Evolutionary conservation across 2,113 vertebrate genomes (phyloP).

Genomic region (Clarias gariepinus): DNA sequence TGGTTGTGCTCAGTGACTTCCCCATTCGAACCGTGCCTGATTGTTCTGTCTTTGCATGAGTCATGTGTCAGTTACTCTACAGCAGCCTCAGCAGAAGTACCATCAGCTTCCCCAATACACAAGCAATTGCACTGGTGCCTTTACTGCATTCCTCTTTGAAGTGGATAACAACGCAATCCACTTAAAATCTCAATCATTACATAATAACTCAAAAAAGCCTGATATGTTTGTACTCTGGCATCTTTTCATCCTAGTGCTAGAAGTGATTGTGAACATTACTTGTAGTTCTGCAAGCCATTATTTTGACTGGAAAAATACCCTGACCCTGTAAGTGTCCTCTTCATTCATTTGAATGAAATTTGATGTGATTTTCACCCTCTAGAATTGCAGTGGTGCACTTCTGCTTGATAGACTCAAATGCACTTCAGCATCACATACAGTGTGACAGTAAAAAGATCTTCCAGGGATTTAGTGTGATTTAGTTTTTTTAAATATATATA

Average conservation of each 20-base stretch:
- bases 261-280: slow-evolving; percentile 16
- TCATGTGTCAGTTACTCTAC: not conserved
- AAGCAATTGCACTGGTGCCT: not conserved
- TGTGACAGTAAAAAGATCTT: not conserved
- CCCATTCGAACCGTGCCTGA: not conserved
- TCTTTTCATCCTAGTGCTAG: not conserved
- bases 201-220: not conserved
- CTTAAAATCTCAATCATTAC: not conserved
- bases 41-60: not conserved
- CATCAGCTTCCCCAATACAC: not conserved
- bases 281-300: slow-evolving; percentile 5
- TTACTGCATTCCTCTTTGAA: not conserved
- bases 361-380: not conserved
- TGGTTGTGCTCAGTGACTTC: not conserved
- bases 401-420: not conserved
- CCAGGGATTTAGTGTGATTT: not conserved
- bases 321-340: not conserved
- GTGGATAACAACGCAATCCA: not conserved
- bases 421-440: not conserved
- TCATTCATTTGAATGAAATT: slow-evolving; percentile 1
- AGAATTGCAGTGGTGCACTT: not conserved
- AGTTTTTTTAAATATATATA: no score
- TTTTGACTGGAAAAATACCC: slow-evolving; percentile 1
- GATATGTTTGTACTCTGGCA: not conserved
- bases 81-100: not conserved